phyloP scores from a whole-genome alignment of 2,113 vertebrate genomes.

The Melanostigma gelatinosum region DNA sequence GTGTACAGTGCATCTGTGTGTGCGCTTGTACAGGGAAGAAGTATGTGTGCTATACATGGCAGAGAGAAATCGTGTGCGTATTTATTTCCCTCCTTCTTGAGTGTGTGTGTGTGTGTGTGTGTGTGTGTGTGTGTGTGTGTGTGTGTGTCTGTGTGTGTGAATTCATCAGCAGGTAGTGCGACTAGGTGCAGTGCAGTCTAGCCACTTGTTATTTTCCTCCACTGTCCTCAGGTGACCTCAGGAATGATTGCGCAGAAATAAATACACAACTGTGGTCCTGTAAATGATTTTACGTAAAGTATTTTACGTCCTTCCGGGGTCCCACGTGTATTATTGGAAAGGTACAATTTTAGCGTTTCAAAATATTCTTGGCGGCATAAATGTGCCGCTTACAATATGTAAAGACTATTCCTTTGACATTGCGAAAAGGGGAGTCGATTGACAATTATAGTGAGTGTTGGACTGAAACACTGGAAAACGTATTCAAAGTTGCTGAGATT shows the following conservation, averaged over 20 bases:
- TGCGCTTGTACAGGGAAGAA: not conserved
- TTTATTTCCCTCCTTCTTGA: conserved; percentile 12
- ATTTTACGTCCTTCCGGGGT: not conserved
- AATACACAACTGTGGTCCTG: not conserved
- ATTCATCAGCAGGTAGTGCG: conserved; percentile 28
- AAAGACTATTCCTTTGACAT: not conserved
- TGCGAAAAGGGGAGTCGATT: not conserved
- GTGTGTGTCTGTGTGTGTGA: conserved; percentile 19
- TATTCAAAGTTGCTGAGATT: not conserved
- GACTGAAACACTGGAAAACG: not conserved
- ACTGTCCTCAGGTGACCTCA: conserved; percentile 29
- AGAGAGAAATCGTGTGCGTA: conserved; percentile 20
- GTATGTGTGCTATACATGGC: not conserved
- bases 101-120: not conserved
- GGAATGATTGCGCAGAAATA: not conserved
- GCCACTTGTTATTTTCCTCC: conserved; percentile 27
- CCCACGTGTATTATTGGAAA: not conserved
- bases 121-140: not conserved
- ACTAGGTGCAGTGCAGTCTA: conserved; percentile 27
- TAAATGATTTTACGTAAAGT: too few relatives aligned
- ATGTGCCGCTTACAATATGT: not conserved
- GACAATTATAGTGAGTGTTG: not conserved
- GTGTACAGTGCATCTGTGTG: not conserved
- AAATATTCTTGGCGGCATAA: not conserved
- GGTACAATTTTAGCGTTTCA: not conserved